A percentile compares a stretch with the other conserved stretches of the same genome.
These are phyloP conservation scores for Phrynocephalus forsythii DNA, from an alignment of 2,797 vertebrate species.

Conservation along the genomic window DNA sequence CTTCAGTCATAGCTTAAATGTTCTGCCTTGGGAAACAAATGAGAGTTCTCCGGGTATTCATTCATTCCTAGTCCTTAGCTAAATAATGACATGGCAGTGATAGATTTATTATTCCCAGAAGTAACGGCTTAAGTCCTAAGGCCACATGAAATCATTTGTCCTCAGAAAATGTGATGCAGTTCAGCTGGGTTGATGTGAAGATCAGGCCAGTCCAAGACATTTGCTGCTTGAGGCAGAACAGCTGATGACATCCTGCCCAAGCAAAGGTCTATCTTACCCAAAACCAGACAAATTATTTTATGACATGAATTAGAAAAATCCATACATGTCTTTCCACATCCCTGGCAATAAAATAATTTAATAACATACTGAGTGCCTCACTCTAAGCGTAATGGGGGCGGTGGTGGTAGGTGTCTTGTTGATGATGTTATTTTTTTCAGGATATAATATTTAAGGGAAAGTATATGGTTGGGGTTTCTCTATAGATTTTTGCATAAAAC, in stretches of 20 bases:
- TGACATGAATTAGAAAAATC: not conserved
- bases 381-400: not conserved
- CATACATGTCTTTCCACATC: not conserved
- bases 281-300: not conserved
- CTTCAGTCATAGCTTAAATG: conserved; percentile 56
- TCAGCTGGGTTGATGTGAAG: conserved; percentile 39
- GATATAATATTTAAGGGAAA: conserved; percentile 2
- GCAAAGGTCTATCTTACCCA: not conserved
- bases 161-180: conserved; percentile 45
- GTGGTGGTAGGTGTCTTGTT: not conserved
- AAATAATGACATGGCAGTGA: conserved; percentile 69
- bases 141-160: conserved; percentile 43
- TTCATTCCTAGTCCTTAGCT: conserved; percentile 63
- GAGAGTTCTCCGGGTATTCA: conserved; percentile 39
- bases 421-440: not conserved
- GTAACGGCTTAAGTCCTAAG: conserved; percentile 37
- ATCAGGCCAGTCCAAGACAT: not conserved
- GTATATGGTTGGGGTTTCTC: not conserved
- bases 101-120: conserved; percentile 65
- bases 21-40: conserved; percentile 44
- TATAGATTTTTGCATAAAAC: conserved; percentile 22
- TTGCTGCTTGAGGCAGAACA: not conserved
- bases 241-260: not conserved
- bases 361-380: not conserved
- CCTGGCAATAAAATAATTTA: not conserved